phyloP scores from a whole-genome alignment of 2,797 vertebrate species.

The Darevskia mixta region DNA sequence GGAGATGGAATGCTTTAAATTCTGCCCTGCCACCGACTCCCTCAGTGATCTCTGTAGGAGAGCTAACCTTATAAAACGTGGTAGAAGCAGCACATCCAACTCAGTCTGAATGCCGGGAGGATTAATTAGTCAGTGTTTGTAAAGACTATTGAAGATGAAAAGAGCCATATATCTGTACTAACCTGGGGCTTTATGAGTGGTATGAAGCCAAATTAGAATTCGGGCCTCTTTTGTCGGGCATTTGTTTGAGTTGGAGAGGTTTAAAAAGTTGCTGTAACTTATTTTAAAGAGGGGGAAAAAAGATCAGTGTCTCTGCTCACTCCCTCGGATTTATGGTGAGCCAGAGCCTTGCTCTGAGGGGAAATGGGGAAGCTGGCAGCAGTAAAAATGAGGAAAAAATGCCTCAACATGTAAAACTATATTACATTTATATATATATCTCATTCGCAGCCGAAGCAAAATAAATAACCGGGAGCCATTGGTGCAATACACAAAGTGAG shows the following conservation, averaged over 20 bases:
- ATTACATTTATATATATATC: slow-evolving; percentile 9
- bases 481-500: slow-evolving; percentile 8
- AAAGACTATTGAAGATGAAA: slow-evolving; percentile 34
- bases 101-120: slow-evolving; percentile 11
- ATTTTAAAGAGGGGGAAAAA: slow-evolving; percentile 31
- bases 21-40: not conserved
- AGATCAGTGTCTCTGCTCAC: slow-evolving; percentile 18
- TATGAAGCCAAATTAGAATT: slow-evolving; percentile 32
- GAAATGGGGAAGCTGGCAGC: not conserved
- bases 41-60: not conserved
- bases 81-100: slow-evolving; percentile 10
- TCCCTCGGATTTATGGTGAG: slow-evolving; percentile 17
- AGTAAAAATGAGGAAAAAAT: slow-evolving; percentile 25
- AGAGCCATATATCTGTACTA: slow-evolving; percentile 24
- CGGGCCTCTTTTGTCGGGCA: not conserved
- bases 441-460: not conserved
- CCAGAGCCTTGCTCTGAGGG: not conserved
- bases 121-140: slow-evolving; percentile 40
- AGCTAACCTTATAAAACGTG: slow-evolving; percentile 19
- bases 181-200: slow-evolving; percentile 17
- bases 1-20: not conserved
- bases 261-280: slow-evolving; percentile 51
- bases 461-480: slow-evolving; percentile 8
- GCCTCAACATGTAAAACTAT: slow-evolving; percentile 2
- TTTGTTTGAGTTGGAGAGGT: slow-evolving; percentile 31